Evolutionary conservation across 2,797 vertebrate species (phyloP), one percentile per base, ranked within the genome.

Genomic region (Neosalanx taihuensis): DNA sequence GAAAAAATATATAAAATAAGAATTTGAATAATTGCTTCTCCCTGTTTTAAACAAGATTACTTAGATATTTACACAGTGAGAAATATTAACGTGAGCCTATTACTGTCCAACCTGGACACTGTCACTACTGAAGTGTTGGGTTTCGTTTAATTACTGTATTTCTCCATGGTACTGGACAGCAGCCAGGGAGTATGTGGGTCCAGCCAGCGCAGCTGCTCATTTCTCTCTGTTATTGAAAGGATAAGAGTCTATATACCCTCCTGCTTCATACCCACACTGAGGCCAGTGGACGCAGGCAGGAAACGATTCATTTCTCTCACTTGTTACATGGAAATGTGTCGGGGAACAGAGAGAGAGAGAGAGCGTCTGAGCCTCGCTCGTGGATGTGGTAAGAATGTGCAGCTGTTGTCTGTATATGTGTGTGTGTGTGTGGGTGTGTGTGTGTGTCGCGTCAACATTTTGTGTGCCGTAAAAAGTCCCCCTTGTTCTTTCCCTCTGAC

Each of bases 261-360:
- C 70, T 72, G 61, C 41, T 70, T 73, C 67, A 60, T 64, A 30
- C 56, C 83, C 74, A 76, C 29, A 60, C 76, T 67, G 74, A 75
- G 82, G 83, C 85, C 77, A 83, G 72, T 70, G 74, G 63, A 76
- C 70, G 70, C 69, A 75, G 71, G 74, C 89, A 90, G 90, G 88
- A 91, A 91, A 83, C 81, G 66, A 88, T 89, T 85, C 67, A 85
- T 88, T 86, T 74, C 77, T 83, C 76, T 78, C 86, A 86, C 71
- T 46, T 77, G 79, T 81, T 81, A 30, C 70, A 71, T 73, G 72
- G 80, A 85, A 82, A 79, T 65, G 67, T 30, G 72, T 74, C 75
- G 75, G 35, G 72, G 79, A 81, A 69, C 80, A n/a, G n/a, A n/a
- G n/a, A n/a, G n/a, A n/a, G n/a, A n/a, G 79, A 69, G 60, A 79